Conservation (phyloP, 1,140 invertebrate genomes). For the Drosophila albomicans region DNA sequence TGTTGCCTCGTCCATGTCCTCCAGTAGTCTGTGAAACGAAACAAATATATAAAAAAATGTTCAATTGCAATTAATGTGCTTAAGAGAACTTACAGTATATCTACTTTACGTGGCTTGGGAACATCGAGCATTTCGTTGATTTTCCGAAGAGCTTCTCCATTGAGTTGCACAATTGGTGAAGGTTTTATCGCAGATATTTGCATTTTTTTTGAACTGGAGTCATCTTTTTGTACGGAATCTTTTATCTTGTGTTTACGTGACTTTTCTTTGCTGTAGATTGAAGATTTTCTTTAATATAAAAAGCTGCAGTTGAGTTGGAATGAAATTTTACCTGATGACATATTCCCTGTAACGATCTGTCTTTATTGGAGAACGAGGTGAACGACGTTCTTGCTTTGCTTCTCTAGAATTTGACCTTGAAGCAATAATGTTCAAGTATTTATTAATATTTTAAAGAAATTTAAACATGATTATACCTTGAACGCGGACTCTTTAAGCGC, state of each 20-base stretch:
- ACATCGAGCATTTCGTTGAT: conserved; percentile 47
- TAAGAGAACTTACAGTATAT: conserved; percentile 58
- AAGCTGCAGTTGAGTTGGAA: too few relatives aligned
- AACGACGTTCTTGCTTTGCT: conserved; percentile 39
- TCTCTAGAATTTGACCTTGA: conserved; percentile 43
- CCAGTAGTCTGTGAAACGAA: conserved; percentile 51
- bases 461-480: conserved; percentile 5
- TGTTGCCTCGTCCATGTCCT: conserved; percentile 47
- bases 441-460: too few relatives aligned
- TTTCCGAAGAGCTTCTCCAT: conserved; percentile 27
- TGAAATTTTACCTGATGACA: conserved; percentile 34
- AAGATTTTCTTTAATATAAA: neutral
- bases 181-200: neutral
- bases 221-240: neutral
- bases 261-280: neutral
- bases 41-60: conserved; percentile 13
- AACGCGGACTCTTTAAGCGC: neutral
- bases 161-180: conserved; percentile 23
- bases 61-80: neutral
- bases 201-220: neutral
- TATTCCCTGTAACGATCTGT: conserved; percentile 46
- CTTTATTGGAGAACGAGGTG: conserved; percentile 42
- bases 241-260: neutral
- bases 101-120: conserved; percentile 50
- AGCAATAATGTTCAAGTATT: neutral